Conservation (phyloP, 2,797 vertebrate genomes). For the Lacerta viridis region DNA sequence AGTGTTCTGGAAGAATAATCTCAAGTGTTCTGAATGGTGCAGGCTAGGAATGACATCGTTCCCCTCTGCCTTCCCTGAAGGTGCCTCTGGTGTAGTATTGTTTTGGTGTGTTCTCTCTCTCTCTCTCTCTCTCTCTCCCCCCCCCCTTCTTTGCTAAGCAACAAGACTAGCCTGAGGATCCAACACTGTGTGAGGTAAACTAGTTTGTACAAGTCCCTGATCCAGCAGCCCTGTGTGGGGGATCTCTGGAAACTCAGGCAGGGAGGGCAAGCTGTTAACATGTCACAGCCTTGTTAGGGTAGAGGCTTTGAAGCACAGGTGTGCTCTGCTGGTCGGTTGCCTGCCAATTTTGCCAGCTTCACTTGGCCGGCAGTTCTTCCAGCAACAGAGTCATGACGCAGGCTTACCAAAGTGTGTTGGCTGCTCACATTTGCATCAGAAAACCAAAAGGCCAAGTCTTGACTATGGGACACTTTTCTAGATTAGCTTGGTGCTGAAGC, state of each 20-base stretch:
- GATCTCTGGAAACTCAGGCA: not conserved
- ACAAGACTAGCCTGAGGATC: slow-evolving; percentile 11
- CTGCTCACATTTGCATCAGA: not conserved
- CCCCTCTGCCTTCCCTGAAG: not conserved
- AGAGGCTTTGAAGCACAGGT: slow-evolving; percentile 10
- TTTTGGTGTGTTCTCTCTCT: not conserved
- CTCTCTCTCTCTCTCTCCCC: not conserved
- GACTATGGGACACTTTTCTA: not conserved
- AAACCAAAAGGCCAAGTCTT: not conserved
- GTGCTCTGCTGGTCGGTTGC: not conserved
- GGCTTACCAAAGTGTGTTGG: not conserved
- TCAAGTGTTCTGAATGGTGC: not conserved
- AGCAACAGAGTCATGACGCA: not conserved
- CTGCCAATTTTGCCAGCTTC: slow-evolving; percentile 11
- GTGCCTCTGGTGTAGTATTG: not conserved
- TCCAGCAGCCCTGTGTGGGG: not conserved
- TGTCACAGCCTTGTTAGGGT: slow-evolving; percentile 31
- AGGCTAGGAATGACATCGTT: not conserved
- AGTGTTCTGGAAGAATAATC: not conserved
- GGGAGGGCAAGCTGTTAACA: slow-evolving; percentile 28
- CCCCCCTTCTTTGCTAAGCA: not conserved
- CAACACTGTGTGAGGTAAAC: slow-evolving; percentile 16
- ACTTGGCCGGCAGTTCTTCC: not conserved
- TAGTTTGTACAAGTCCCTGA: slow-evolving; percentile 22
- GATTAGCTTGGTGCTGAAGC: not conserved